A percentile compares a stretch with the other conserved stretches of the same genome.
Evolutionary conservation across 2,113 vertebrate genomes (phyloP).

Genomic region (Dicrurus megarhynchus): DNA sequence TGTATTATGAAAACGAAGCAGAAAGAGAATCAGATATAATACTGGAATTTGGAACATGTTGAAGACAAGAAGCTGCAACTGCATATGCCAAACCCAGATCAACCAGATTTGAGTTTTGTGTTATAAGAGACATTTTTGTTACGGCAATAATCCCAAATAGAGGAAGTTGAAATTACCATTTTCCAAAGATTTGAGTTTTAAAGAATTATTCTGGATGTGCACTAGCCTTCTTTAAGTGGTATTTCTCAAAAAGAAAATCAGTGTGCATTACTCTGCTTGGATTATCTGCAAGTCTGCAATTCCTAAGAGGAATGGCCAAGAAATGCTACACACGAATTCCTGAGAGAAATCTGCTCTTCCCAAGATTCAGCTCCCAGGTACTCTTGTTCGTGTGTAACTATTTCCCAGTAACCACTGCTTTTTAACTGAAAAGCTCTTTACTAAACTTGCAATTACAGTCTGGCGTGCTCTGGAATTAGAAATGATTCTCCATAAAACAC

Average conservation of each 20-base stretch:
- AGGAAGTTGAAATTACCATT: background rate
- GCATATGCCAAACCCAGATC: background rate
- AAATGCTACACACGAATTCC: background rate
- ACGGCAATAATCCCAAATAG: background rate
- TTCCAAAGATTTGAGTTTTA: background rate
- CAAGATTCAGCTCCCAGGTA: background rate
- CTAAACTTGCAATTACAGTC: background rate
- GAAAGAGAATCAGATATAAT: background rate
- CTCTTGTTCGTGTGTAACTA: accelerated
- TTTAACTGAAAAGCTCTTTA: background rate
- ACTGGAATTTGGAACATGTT: background rate
- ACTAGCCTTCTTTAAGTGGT: background rate
- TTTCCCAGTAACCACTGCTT: background rate
- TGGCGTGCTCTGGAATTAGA: background rate
- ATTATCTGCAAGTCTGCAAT: background rate
- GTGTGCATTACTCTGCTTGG: accelerated
- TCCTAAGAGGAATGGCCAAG: background rate
- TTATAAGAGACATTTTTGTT: background rate
- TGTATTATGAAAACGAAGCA: background rate
- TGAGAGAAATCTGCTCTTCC: background rate
- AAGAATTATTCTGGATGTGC: background rate
- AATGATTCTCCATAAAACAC: background rate
- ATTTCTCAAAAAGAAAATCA: background rate
- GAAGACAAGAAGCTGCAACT: background rate
- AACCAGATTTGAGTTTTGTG: background rate